phyloP scores from a whole-genome alignment of 2,888 invertebrate genomes.

The Conchocele bisecta region DNA sequence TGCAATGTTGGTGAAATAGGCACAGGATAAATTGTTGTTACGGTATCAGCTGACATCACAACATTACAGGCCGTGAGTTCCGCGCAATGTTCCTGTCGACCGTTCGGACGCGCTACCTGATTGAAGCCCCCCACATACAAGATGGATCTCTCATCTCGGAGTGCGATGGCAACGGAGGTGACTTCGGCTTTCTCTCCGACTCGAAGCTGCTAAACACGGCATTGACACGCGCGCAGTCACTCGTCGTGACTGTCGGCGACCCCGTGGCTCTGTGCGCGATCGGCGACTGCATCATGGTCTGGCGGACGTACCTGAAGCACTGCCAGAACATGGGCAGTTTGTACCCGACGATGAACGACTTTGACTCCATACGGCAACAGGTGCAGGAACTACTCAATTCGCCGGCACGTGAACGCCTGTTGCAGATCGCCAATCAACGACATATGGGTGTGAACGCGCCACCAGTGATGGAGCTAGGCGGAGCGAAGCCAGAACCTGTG shows the following conservation, averaged over 20 bases:
- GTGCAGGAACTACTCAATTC: conserved; percentile 67
- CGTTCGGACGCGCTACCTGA: conserved; percentile 73
- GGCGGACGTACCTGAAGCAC: conserved; percentile 76
- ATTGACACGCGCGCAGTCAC: conserved; percentile 78
- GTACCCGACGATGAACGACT: conserved; percentile 65
- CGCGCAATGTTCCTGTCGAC: conserved; percentile 78
- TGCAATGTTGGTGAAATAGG: too few relatives aligned
- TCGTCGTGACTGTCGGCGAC: conserved; percentile 78
- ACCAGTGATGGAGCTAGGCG: too few relatives aligned
- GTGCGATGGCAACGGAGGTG: conserved; percentile 70
- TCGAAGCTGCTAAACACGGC: conserved; percentile 80
- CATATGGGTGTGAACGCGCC: too few relatives aligned
- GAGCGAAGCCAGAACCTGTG: too few relatives aligned
- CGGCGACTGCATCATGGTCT: conserved; percentile 76
- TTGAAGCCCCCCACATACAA: conserved; percentile 54
- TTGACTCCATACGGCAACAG: conserved; percentile 71
- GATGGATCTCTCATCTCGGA: conserved; percentile 45
- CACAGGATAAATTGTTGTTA: too few relatives aligned
- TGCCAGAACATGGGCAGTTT: conserved; percentile 78
- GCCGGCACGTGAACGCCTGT: conserved; percentile 54
- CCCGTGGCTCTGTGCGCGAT: conserved; percentile 78
- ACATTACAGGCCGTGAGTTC: conserved; percentile 78
- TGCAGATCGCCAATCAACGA: conserved; percentile 53
- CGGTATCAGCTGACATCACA: conserved; percentile 6
- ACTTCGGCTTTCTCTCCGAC: conserved; percentile 79